phyloP scores from a whole-genome alignment of 2,888 invertebrate species.

The Labia minor region DNA sequence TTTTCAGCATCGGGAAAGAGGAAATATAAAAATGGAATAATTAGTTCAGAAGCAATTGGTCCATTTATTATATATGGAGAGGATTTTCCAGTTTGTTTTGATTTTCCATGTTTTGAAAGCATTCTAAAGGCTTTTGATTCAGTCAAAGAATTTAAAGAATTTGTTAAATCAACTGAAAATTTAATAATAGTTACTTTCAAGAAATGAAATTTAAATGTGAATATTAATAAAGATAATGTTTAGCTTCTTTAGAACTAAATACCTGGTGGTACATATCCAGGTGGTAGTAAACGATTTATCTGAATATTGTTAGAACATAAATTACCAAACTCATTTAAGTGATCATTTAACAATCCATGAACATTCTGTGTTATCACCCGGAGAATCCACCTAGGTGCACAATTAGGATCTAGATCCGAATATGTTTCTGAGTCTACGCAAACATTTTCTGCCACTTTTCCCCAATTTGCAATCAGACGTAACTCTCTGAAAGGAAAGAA shows the following conservation, averaged over 20 bases:
- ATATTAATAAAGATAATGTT: too few relatives aligned
- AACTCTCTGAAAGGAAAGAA: slow-evolving; percentile 45
- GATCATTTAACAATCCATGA: slow-evolving; percentile 65
- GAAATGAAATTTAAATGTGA: too few relatives aligned
- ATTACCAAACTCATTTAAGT: slow-evolving; percentile 58
- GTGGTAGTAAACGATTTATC: too few relatives aligned
- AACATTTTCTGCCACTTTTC: slow-evolving; percentile 69
- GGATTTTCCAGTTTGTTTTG: not conserved
- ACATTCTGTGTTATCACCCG: slow-evolving; percentile 56
- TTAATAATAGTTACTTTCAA: too few relatives aligned
- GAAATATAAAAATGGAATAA: slow-evolving; percentile 68
- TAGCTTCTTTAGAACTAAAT: too few relatives aligned
- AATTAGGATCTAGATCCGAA: slow-evolving; percentile 74
- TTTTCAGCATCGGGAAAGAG: slow-evolving; percentile 81
- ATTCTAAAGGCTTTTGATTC: slow-evolving; percentile 58
- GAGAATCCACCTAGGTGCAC: slow-evolving; percentile 66
- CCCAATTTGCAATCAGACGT: slow-evolving; percentile 74
- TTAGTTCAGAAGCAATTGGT: slow-evolving; percentile 62
- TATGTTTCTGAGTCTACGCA: slow-evolving; percentile 79
- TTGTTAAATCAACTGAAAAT: slow-evolving; percentile 35
- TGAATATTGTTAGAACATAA: too few relatives aligned
- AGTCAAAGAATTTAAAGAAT: slow-evolving; percentile 54
- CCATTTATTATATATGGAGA: slow-evolving; percentile 43
- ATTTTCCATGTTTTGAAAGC: slow-evolving; percentile 45
- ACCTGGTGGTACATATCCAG: too few relatives aligned